Conservation (phyloP, 1,140 invertebrate species). For the Pseudomyrmex flavicornis region DNA sequence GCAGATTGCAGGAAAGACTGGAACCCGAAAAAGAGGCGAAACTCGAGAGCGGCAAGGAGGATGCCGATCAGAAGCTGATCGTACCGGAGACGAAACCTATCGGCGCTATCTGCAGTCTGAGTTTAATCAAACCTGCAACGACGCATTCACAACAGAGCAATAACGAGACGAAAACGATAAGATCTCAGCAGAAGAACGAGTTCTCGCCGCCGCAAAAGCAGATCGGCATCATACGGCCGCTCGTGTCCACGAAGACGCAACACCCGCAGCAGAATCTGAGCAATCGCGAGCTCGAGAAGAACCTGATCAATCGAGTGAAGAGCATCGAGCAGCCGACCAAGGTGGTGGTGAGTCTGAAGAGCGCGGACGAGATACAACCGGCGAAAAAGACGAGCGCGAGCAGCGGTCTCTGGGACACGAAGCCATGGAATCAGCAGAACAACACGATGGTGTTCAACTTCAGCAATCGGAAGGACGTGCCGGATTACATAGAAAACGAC, state of each 20-base stretch:
- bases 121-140: conserved; percentile 74
- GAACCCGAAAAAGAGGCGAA: conserved; percentile 59
- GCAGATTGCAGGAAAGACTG: conserved; percentile 65
- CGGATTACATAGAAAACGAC: conserved; percentile 96
- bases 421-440: conserved; percentile 86
- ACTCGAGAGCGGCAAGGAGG: conserved; percentile 40
- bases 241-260: conserved; percentile 85
- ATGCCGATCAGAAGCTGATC: conserved; percentile 57
- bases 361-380: conserved; percentile 83
- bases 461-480: conserved; percentile 92
- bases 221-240: conserved; percentile 87
- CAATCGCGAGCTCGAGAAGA: conserved; percentile 89
- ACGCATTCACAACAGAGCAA: conserved; percentile 74
- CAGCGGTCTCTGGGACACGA: conserved; percentile 85
- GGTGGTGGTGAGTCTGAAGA: conserved; percentile 84
- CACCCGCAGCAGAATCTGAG: conserved; percentile 85
- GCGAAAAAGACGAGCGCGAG: conserved; percentile 78
- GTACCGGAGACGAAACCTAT: conserved; percentile 72
- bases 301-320: conserved; percentile 89
- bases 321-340: conserved; percentile 86
- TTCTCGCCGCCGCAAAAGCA: conserved; percentile 84
- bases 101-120: conserved; percentile 78
- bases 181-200: conserved; percentile 77
- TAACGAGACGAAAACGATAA: conserved; percentile 80
- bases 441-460: conserved; percentile 95